Percentiles rank a stretch among this genome's conserved stretches.
Evolutionary conservation across 2,113 vertebrate species (phyloP).

Genomic region (Oncorhynchus kisutch): DNA sequence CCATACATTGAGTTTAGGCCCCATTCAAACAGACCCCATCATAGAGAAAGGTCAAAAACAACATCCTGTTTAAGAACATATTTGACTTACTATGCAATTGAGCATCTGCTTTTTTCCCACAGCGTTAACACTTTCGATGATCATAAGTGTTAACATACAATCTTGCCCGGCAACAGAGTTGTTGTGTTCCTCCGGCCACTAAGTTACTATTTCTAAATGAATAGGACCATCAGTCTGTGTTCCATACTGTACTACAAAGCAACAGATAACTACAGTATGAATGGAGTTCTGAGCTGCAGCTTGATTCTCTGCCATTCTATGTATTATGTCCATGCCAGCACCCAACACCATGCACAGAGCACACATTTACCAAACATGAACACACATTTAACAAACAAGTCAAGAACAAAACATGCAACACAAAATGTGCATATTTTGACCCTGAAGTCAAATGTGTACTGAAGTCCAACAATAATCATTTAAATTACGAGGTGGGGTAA

Average conservation of each 20-base stretch:
- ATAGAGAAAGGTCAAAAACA: too few relatives aligned
- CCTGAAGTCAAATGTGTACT: conserved; percentile 30
- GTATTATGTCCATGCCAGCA: not conserved
- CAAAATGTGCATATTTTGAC: not conserved
- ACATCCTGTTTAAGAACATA: too few relatives aligned
- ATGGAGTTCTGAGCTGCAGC: not conserved
- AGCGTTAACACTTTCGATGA: too few relatives aligned
- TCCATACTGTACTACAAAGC: not conserved
- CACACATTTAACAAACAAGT: not conserved
- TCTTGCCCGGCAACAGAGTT: too few relatives aligned
- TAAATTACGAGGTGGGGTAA: not conserved
- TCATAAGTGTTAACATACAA: too few relatives aligned
- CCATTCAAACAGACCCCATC: too few relatives aligned
- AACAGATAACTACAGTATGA: not conserved
- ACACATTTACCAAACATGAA: not conserved
- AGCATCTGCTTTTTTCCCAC: too few relatives aligned
- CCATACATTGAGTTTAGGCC: too few relatives aligned
- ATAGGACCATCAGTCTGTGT: not conserved
- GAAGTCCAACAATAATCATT: not conserved
- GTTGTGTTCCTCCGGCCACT: too few relatives aligned
- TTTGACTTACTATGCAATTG: too few relatives aligned
- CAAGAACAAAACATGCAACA: not conserved
- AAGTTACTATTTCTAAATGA: too few relatives aligned
- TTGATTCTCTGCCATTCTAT: not conserved
- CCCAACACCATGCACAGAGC: not conserved